Conservation (phyloP, 2,888 invertebrate species). For the Archips xylosteana region DNA sequence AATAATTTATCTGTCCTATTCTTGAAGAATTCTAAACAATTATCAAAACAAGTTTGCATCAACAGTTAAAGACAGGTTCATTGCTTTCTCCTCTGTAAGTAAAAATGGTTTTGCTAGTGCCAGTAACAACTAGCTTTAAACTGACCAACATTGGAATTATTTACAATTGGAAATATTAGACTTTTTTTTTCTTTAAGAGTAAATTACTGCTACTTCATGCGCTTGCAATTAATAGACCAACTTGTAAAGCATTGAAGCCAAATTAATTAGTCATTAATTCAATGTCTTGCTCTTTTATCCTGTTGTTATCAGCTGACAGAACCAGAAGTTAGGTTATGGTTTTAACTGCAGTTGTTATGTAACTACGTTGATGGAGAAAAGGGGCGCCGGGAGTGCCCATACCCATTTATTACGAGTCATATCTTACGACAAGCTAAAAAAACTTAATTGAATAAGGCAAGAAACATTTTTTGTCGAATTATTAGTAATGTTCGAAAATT, state of each 20-base stretch:
- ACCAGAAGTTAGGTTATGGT: conserved; percentile 58
- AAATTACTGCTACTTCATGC: no score
- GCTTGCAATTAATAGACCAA: not conserved
- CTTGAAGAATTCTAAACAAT: no score
- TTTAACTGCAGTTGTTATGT: conserved; percentile 65
- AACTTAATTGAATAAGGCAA: not conserved
- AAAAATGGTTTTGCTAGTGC: no score
- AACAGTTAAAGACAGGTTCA: no score
- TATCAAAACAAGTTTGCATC: no score
- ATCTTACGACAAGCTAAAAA: not conserved
- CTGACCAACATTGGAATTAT: no score
- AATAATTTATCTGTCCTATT: no score
- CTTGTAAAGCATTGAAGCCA: not conserved
- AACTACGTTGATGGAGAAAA: conserved; percentile 49
- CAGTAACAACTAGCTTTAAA: no score
- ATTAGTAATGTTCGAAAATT: not conserved
- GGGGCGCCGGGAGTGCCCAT: not conserved
- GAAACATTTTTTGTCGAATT: not conserved
- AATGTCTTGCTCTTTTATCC: conserved; percentile 11
- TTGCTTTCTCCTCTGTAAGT: no score
- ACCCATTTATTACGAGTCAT: no score
- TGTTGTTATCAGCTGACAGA: conserved; percentile 38
- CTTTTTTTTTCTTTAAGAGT: no score
- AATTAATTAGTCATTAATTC: not conserved
- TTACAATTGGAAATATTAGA: no score